A percentile compares a stretch with the other conserved stretches of the same genome.
Evolutionary conservation across 2,888 invertebrate genomes (phyloP).

Genomic region (Priocnemis perturbator): DNA sequence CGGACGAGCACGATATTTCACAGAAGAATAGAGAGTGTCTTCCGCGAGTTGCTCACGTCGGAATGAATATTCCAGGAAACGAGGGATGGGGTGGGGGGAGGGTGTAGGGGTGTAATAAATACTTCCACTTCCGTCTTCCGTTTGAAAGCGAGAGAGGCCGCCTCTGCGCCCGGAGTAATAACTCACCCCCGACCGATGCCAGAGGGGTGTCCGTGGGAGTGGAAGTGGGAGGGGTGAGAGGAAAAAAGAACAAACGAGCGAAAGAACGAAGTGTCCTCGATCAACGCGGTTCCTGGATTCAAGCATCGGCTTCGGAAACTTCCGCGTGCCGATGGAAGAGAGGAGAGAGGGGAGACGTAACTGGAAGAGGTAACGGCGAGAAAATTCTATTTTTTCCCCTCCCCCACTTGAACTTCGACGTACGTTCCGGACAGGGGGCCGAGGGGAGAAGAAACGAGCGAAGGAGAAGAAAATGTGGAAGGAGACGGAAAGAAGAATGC

Average conservation of each 20-base stretch:
- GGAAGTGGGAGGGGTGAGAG: neutral
- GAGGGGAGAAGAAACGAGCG: neutral
- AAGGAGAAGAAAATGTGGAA: too few species aligned
- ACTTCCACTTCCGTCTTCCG: slow-evolving; percentile 22
- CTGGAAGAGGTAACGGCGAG: too few species aligned
- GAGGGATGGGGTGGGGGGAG: neutral
- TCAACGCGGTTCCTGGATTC: slow-evolving; percentile 22
- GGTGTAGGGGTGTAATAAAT: slow-evolving; percentile 18
- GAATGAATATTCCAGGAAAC: too few species aligned
- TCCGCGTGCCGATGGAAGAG: too few species aligned
- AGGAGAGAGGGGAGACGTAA: too few species aligned
- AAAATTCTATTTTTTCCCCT: neutral
- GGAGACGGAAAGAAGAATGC: too few species aligned
- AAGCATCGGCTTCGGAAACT: too few species aligned
- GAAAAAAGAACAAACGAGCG: slow-evolving; percentile 33
- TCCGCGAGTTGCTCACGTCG: too few species aligned
- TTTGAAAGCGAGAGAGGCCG: neutral
- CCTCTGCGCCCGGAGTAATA: slow-evolving; percentile 31
- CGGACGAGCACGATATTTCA: too few species aligned
- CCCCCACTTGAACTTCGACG: slow-evolving; percentile 7
- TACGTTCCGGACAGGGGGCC: neutral
- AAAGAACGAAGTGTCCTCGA: slow-evolving; percentile 38
- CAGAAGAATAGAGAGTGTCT: too few species aligned
- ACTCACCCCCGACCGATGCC: slow-evolving; percentile 26
- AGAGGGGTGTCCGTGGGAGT: too few species aligned